Conservation (phyloP, 2,888 invertebrate genomes). For the Eupithecia dodoneata region DNA sequence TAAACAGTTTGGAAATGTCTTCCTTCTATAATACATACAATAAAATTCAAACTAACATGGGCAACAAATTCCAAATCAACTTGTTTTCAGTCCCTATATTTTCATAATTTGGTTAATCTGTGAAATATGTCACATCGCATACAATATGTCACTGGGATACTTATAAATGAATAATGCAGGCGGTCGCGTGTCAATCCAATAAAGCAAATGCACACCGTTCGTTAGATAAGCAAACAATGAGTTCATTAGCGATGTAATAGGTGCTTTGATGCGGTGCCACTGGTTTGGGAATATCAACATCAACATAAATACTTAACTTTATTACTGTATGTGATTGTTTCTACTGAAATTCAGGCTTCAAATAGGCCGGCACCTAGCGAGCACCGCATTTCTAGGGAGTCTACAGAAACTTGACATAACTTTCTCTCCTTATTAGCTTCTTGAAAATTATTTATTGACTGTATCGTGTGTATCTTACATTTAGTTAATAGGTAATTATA, state of each 20-base stretch:
- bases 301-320: slow-evolving; percentile 23
- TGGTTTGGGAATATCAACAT: slow-evolving; percentile 40
- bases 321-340: slow-evolving; percentile 29
- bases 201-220: slow-evolving; percentile 67
- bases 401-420: not conserved
- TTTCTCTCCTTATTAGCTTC: not conserved
- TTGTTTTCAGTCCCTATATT: not conserved
- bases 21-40: not conserved
- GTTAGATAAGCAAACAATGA: slow-evolving; percentile 80
- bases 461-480: too few species aligned
- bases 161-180: slow-evolving; percentile 34
- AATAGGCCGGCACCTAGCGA: not conserved
- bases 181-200: slow-evolving; percentile 41
- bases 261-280: slow-evolving; percentile 69
- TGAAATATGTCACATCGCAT: slow-evolving; percentile 21
- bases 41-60: not conserved
- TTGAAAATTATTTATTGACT: not conserved
- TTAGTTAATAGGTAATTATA: not conserved
- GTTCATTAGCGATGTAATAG: slow-evolving; percentile 81
- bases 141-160: not conserved
- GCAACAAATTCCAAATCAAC: not conserved
- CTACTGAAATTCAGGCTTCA: slow-evolving; percentile 11
- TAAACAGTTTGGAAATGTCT: too few species aligned
- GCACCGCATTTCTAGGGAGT: not conserved
- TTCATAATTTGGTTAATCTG: slow-evolving; percentile 25